These are phyloP conservation scores for Brachionus rubens DNA, from an alignment of 1,140 invertebrate species.

Conservation along the genomic window DNA sequence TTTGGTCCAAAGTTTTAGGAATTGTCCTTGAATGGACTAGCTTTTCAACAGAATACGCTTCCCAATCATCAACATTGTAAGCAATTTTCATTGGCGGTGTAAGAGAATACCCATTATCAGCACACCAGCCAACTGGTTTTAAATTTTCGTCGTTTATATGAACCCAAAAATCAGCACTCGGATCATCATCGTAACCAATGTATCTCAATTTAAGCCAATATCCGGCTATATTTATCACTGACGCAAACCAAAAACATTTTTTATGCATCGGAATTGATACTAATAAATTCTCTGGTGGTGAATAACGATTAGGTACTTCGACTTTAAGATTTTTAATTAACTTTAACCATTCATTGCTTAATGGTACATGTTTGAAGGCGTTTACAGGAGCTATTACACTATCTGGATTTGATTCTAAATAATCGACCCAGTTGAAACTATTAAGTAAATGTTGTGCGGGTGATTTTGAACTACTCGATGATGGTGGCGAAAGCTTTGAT, in stretches of 20 bases:
- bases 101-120: slow-evolving; percentile 13
- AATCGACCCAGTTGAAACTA: not conserved
- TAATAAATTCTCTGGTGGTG: not conserved
- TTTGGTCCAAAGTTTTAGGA: slow-evolving; percentile 82
- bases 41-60: slow-evolving; percentile 82
- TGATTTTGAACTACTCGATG: not conserved
- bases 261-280: not conserved
- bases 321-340: slow-evolving; percentile 25
- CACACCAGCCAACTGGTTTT: slow-evolving; percentile 18
- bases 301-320: slow-evolving; percentile 2
- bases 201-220: slow-evolving; percentile 38
- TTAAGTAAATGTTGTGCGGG: not conserved
- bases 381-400: slow-evolving; percentile 8
- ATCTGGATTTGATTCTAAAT: slow-evolving; percentile 4
- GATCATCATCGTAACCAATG: slow-evolving; percentile 9
- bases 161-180: slow-evolving; percentile 14
- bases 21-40: slow-evolving; percentile 86
- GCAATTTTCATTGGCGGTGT: slow-evolving; percentile 33
- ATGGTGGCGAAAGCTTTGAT: not conserved
- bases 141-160: slow-evolving; percentile 15
- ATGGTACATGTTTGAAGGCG: slow-evolving; percentile 3
- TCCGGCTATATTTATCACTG: not conserved
- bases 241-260: slow-evolving; percentile 24
- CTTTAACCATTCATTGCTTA: not conserved
- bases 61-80: slow-evolving; percentile 73